Conservation (phyloP, 2,888 invertebrate genomes). For the Lithophane socia region DNA sequence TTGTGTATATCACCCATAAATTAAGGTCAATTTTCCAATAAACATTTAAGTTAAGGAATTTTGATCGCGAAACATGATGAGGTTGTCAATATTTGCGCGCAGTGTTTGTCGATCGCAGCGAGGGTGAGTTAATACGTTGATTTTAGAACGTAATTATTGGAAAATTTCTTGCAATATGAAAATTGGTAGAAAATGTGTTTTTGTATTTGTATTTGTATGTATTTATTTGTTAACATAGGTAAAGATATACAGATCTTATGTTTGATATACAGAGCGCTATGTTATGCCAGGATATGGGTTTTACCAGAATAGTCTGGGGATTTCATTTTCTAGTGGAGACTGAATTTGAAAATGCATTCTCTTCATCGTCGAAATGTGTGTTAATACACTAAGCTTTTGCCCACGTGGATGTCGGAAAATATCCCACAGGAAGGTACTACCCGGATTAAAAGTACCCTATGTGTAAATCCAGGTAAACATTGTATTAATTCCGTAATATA, state of each 20-base stretch:
- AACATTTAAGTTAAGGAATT: conserved; percentile 57
- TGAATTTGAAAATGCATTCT: background rate
- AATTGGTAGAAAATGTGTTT: conserved; percentile 53
- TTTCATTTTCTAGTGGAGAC: background rate
- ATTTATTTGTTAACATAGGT: too few species aligned
- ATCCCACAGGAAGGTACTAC: too few species aligned
- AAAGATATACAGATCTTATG: too few species aligned
- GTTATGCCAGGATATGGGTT: too few species aligned
- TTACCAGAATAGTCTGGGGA: conserved; percentile 2
- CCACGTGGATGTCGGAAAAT: too few species aligned
- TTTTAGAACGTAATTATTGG: conserved; percentile 64
- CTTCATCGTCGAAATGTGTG: background rate
- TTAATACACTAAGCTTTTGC: too few species aligned
- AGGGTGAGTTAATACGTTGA: conserved; percentile 61
- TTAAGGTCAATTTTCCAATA: conserved; percentile 53
- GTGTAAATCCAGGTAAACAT: too few species aligned
- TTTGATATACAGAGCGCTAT: too few species aligned
- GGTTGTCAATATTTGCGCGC: conserved; percentile 64
- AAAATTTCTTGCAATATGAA: conserved; percentile 54
- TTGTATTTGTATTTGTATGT: too few species aligned
- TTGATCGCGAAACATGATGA: conserved; percentile 61
- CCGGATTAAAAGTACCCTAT: too few species aligned
- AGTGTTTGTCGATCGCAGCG: conserved; percentile 57
- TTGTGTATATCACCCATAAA: conserved; percentile 17
- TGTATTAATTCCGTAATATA: too few species aligned